Evolutionary conservation across 2,113 vertebrate genomes (phyloP).

Genomic region (Anser cygnoides): DNA sequence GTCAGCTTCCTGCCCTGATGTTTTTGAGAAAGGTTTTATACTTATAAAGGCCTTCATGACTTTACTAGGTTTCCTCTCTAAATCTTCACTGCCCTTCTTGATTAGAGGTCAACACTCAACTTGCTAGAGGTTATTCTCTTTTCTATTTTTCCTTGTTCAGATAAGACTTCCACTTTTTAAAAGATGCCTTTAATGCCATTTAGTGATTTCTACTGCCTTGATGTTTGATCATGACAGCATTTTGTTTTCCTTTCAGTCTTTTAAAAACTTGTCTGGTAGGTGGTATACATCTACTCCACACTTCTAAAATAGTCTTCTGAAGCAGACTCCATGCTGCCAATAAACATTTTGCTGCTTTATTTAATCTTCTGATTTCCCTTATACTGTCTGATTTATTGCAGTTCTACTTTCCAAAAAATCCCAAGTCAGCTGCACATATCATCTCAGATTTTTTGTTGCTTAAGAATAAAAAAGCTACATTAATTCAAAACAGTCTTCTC

Average conservation of each 20-base stretch:
- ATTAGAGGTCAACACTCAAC: background rate
- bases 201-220: background rate
- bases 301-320: background rate
- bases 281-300: background rate
- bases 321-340: background rate
- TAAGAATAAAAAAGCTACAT: background rate
- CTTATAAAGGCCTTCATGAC: background rate
- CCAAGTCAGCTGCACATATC: background rate
- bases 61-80: background rate
- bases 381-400: background rate
- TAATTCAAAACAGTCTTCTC: background rate
- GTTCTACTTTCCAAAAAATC: background rate
- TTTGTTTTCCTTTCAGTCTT: background rate
- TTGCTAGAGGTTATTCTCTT: background rate
- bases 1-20: background rate
- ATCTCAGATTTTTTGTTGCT: background rate
- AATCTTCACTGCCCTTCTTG: background rate
- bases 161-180: background rate
- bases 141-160: background rate
- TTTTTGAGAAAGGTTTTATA: background rate
- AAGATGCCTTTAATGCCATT: background rate
- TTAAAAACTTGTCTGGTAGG: background rate
- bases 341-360: background rate
- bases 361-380: background rate
- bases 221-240: background rate